These are phyloP conservation scores for Macrophya annulata DNA, from an alignment of 2,888 invertebrate species.

Conservation along the genomic window DNA sequence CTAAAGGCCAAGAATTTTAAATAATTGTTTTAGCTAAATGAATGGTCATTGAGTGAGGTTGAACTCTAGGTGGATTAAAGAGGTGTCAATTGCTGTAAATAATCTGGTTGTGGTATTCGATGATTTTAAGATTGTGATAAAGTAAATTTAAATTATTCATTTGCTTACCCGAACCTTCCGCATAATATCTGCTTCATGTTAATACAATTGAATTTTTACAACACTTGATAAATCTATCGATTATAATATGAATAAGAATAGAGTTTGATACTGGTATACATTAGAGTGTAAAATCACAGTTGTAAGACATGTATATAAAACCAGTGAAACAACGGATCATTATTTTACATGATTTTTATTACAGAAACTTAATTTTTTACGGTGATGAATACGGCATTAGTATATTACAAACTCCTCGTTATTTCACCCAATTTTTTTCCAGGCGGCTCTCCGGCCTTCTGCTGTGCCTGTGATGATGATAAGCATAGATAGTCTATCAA, in stretches of 20 bases:
- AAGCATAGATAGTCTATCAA: neutral
- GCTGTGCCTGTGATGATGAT: neutral
- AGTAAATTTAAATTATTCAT: constrained; percentile 43
- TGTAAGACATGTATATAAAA: constrained; percentile 60
- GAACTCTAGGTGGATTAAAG: neutral
- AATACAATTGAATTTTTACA: constrained; percentile 48
- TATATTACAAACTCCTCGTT: neutral
- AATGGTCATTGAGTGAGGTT: neutral
- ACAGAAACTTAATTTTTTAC: no score
- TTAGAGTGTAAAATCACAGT: constrained; percentile 60
- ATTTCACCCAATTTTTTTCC: neutral
- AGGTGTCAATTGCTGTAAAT: neutral
- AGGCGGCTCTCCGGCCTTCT: constrained; percentile 46
- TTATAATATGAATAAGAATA: constrained; percentile 57
- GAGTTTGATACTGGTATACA: constrained; percentile 58
- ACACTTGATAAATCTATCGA: constrained; percentile 57
- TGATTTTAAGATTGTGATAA: constrained; percentile 25
- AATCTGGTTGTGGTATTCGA: neutral
- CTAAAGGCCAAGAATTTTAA: neutral
- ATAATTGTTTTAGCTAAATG: neutral
- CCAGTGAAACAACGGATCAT: constrained; percentile 34
- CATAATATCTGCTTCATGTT: constrained; percentile 76
- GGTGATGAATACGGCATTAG: neutral
- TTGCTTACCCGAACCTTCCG: constrained; percentile 75
- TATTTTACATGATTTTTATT: constrained; percentile 40